Base-by-base conservation (phyloP, 2,113 vertebrate genomes). In the Saccopteryx leptura region DNA sequence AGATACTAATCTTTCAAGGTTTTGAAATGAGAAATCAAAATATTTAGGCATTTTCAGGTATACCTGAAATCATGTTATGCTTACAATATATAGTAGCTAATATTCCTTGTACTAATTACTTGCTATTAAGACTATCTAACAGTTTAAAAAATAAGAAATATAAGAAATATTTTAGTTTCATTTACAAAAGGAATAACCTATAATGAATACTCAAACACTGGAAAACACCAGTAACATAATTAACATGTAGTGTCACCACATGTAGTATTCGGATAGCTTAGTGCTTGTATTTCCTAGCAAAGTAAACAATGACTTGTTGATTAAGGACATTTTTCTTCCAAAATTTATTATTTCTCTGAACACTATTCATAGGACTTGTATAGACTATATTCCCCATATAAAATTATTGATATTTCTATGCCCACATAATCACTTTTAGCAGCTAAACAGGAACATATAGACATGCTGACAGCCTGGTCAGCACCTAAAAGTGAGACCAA, bases 281-380 rank as follows among this genome's bases (percentile, higher is more conserved):
- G 18, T 90, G 46, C 80, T 72, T 81, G n/a, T 69, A 5, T 85
- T 33, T 88, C 50, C 50, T 75, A 88, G 54, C 46, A 90, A 71
- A 33, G 24, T 66, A 76, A 90, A 85, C 5, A 86, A n/a, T 26
- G 28, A 89, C 78, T 86, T 82, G 9, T 1, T 21, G 69, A 4
- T 31, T 79, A 93, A 91, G 10, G 76, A 50, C 9, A 54, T 15
- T 97, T 92, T 87, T 79, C 14, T 92, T 71, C 19, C 2, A 75
- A 58, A 96, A 92, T 9, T 82, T 89, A n/a, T 85, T 90, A 66
- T 61, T 89, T 91, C 24, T 60, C 24, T 88, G 31, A 91, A 79
- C 6, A 33, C 31, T 1, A 52, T 14, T 84, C 52, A 78, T 24
- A n/a, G 12, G 7, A 72, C 60, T 75, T 90, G n/a, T 78, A 58